phyloP scores from a whole-genome alignment of 2,113 vertebrate genomes.

The Seriola aureovittata region DNA sequence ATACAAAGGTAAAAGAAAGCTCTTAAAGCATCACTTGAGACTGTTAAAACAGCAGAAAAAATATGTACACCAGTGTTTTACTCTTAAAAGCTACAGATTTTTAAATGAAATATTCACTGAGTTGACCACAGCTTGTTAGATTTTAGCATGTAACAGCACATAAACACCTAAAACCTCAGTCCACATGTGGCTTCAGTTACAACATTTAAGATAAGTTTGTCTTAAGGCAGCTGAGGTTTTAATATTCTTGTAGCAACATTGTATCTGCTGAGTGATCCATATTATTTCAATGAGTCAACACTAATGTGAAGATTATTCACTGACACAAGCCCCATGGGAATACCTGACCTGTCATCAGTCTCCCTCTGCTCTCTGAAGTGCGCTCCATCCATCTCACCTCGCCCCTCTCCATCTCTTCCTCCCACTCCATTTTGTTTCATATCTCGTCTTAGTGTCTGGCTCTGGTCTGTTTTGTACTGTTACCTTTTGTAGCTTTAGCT shows the following conservation, averaged over 20 bases:
- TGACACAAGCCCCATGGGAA: slow-evolving; percentile 64
- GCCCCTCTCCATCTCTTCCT: slow-evolving; percentile 16
- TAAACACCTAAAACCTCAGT: not conserved
- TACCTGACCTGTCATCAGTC: slow-evolving; percentile 71
- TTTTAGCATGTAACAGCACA: not conserved
- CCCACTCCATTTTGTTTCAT: slow-evolving; percentile 36
- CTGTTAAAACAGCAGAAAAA: no score
- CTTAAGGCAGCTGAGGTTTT: slow-evolving; percentile 44
- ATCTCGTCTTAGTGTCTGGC: slow-evolving; percentile 32
- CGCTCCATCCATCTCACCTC: slow-evolving; percentile 69
- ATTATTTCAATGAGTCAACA: slow-evolving; percentile 68
- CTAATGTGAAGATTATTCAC: slow-evolving; percentile 74
- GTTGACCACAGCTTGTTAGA: not conserved
- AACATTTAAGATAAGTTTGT: slow-evolving; percentile 31
- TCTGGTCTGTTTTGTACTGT: slow-evolving; percentile 22
- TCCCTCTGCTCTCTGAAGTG: slow-evolving; percentile 50
- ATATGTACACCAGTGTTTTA: not conserved
- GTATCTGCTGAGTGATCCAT: slow-evolving; percentile 60
- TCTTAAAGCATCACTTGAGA: not conserved
- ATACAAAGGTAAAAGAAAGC: not conserved
- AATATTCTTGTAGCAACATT: slow-evolving; percentile 58
- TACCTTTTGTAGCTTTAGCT: slow-evolving; percentile 6
- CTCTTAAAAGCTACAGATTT: not conserved
- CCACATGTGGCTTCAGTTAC: not conserved
- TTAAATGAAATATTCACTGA: no score